Evolutionary conservation across 1,140 invertebrate genomes (phyloP).

Genomic region (Probaryconus sp.): DNA sequence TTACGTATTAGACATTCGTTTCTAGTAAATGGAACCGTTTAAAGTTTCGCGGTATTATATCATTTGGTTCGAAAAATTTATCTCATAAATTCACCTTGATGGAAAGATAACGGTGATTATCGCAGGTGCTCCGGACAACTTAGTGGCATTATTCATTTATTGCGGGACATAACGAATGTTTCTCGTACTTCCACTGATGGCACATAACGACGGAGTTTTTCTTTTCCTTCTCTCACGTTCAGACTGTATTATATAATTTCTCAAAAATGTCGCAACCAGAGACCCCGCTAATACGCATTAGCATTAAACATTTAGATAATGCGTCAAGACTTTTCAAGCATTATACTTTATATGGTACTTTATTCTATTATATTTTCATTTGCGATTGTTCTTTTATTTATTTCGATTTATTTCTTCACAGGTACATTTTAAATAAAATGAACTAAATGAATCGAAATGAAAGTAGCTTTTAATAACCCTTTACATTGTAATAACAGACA

Average conservation of each 20-base stretch:
- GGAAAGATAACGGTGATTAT: constrained; percentile 56
- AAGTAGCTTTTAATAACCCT: too few species aligned
- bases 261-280: constrained; percentile 36
- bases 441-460: too few species aligned
- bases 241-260: constrained; percentile 30
- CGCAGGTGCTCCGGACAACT: constrained; percentile 37
- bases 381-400: too few species aligned
- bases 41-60: constrained; percentile 29
- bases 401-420: too few species aligned
- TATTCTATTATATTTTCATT: too few species aligned
- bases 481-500: too few species aligned
- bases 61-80: constrained; percentile 29
- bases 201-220: constrained; percentile 7
- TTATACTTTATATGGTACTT: too few species aligned
- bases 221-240: constrained; percentile 9
- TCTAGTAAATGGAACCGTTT: not conserved
- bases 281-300: constrained; percentile 24
- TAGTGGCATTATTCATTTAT: constrained; percentile 48
- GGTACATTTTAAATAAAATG: too few species aligned
- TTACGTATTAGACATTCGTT: not conserved
- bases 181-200: constrained; percentile 40
- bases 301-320: constrained; percentile 19
- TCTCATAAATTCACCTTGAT: constrained; percentile 41
- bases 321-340: too few species aligned
- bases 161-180: constrained; percentile 50